Percentiles rank a stretch among this genome's conserved stretches.
Evolutionary conservation across 2,113 vertebrate genomes (phyloP).

Genomic region (Bujurquina vittata): DNA sequence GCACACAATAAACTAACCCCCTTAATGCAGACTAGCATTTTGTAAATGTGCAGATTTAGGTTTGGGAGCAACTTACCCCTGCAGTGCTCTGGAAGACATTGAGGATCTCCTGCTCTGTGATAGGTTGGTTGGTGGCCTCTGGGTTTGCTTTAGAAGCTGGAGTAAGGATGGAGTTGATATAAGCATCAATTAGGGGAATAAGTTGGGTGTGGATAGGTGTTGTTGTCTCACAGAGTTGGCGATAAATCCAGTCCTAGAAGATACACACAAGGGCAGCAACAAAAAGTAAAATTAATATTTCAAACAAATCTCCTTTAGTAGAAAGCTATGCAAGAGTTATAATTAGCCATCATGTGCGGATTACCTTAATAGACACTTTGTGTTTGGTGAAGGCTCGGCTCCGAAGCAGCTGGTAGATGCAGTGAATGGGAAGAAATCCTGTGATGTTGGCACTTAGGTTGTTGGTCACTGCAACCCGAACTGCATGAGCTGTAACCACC

Average conservation of each 20-base stretch:
- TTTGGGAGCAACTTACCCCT: constrained; percentile 76
- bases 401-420: constrained; percentile 96
- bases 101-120: constrained; percentile 97
- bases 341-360: not conserved
- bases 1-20: not conserved
- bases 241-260: constrained; percentile 95
- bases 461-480: constrained; percentile 95
- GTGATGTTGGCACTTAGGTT: constrained; percentile 95
- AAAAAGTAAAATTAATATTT: not conserved
- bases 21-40: not conserved
- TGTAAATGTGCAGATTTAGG: not conserved
- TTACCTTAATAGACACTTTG: constrained; percentile 98
- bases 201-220: constrained; percentile 95
- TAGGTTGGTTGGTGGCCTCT: constrained; percentile 97
- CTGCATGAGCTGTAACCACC: constrained; percentile 98
- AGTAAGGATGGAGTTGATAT: constrained; percentile 97
- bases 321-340: not conserved
- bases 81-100: constrained; percentile 89
- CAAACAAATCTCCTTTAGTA: not conserved
- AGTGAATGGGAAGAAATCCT: constrained; percentile 97
- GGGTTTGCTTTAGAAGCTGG: constrained; percentile 97
- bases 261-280: not conserved
- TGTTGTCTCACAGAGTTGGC: constrained; percentile 93
- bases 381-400: constrained; percentile 98
- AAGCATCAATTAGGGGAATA: constrained; percentile 94